Conservation (phyloP, 1,140 invertebrate species). For the Radopholus similis region DNA sequence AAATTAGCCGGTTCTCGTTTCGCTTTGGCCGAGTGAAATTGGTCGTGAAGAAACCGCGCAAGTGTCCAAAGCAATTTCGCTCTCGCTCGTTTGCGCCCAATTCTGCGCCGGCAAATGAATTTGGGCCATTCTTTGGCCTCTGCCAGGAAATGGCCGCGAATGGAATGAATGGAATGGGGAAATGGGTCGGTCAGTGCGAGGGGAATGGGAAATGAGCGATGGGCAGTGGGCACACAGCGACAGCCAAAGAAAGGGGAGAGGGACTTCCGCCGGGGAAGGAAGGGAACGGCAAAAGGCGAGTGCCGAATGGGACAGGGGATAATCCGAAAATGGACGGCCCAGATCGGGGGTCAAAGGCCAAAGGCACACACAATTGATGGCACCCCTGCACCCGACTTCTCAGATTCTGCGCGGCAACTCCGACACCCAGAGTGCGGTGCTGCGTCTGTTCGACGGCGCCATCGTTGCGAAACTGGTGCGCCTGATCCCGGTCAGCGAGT, state of each 20-base stretch:
- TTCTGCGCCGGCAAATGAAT: not conserved
- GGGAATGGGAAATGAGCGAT: slow-evolving; percentile 1
- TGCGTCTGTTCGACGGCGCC: slow-evolving; percentile 73
- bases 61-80: not conserved
- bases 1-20: not conserved
- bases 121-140: not conserved
- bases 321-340: not conserved
- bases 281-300: not conserved
- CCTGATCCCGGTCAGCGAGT: slow-evolving; percentile 77
- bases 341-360: not conserved
- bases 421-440: slow-evolving; percentile 76
- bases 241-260: not conserved
- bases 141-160: not conserved
- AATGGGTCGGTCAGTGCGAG: not conserved
- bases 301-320: not conserved
- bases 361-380: not conserved
- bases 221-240: not conserved
- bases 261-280: not conserved
- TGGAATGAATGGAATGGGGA: slow-evolving; percentile 7
- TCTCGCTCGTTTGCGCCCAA: too few relatives aligned
- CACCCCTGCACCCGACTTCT: not conserved
- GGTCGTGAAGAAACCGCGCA: not conserved
- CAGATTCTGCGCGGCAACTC: slow-evolving; percentile 75
- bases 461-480: slow-evolving; percentile 75
- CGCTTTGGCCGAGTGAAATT: not conserved